Percentiles rank a stretch among this genome's conserved stretches.
phyloP scores from a whole-genome alignment of 2,113 vertebrate genomes.

The Sander vitreus region DNA sequence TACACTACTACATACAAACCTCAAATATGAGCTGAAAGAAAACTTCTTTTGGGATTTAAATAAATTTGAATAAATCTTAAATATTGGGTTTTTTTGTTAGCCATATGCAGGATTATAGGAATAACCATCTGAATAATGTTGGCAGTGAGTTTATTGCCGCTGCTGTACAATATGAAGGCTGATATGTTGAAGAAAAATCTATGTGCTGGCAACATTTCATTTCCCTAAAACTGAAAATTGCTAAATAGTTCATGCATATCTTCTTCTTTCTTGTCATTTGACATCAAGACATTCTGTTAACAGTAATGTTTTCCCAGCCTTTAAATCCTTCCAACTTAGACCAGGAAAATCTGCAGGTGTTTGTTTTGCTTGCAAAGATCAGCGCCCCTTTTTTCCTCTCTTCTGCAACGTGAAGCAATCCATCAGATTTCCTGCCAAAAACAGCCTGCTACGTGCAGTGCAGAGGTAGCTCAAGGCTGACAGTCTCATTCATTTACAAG shows the following conservation, averaged over 20 bases:
- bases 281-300: background rate
- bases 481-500: background rate
- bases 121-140: background rate
- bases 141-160: background rate
- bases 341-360: background rate
- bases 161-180: background rate
- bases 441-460: background rate
- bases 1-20: background rate
- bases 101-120: background rate
- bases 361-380: conserved; percentile 14
- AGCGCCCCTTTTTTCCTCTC: background rate
- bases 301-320: background rate
- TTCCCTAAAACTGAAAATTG: background rate
- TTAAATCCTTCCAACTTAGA: background rate
- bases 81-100: background rate
- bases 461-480: conserved; percentile 7
- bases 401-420: conserved; percentile 5
- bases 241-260: background rate
- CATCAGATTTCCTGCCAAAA: conserved; percentile 20
- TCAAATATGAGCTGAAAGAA: conserved; percentile 16
- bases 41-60: conserved; percentile 16
- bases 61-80: background rate
- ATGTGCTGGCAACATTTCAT: background rate
- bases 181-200: background rate
- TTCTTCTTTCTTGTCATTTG: background rate